These are phyloP conservation scores for Drosophila ambigua DNA, from an alignment of 1,140 invertebrate genomes.

Conservation along the genomic window DNA sequence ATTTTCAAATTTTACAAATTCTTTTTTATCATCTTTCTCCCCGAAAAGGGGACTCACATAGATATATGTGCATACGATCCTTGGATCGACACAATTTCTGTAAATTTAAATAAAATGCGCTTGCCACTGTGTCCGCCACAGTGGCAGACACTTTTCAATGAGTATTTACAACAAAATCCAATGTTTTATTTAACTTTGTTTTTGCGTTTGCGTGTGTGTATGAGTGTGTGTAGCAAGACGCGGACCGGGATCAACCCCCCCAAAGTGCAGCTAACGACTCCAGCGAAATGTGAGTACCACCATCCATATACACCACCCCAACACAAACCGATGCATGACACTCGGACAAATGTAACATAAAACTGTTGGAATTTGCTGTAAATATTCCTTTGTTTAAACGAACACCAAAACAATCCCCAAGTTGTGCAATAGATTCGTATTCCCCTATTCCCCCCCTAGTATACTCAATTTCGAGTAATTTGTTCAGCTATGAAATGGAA, in stretches of 20 bases:
- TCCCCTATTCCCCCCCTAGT: not conserved
- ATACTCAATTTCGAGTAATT: too few species aligned
- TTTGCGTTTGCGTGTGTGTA: slow-evolving; percentile 26
- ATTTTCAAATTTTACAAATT: slow-evolving; percentile 41
- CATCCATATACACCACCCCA: slow-evolving; percentile 20
- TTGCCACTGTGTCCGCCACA: slow-evolving; percentile 53
- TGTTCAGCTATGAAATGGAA: slow-evolving; percentile 13
- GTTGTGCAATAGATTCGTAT: slow-evolving; percentile 35
- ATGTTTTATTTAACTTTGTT: slow-evolving; percentile 73
- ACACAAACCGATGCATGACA: not conserved
- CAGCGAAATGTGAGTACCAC: slow-evolving; percentile 45
- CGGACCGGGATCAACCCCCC: slow-evolving; percentile 12
- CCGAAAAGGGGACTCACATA: not conserved
- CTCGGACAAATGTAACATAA: slow-evolving; percentile 19
- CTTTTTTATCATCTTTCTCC: slow-evolving; percentile 7
- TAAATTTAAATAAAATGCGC: slow-evolving; percentile 76
- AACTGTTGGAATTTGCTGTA: slow-evolving; percentile 26
- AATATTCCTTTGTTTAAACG: slow-evolving; percentile 24
- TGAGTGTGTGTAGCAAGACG: slow-evolving; percentile 29
- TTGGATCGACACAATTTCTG: slow-evolving; percentile 47
- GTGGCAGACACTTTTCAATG: slow-evolving; percentile 62
- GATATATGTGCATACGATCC: slow-evolving; percentile 14
- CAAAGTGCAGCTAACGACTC: slow-evolving; percentile 33
- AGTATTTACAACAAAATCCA: slow-evolving; percentile 73
- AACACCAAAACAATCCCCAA: slow-evolving; percentile 4